Evolutionary conservation across 2,888 invertebrate species (phyloP).

Genomic region (Ophonus ardosiacus): DNA sequence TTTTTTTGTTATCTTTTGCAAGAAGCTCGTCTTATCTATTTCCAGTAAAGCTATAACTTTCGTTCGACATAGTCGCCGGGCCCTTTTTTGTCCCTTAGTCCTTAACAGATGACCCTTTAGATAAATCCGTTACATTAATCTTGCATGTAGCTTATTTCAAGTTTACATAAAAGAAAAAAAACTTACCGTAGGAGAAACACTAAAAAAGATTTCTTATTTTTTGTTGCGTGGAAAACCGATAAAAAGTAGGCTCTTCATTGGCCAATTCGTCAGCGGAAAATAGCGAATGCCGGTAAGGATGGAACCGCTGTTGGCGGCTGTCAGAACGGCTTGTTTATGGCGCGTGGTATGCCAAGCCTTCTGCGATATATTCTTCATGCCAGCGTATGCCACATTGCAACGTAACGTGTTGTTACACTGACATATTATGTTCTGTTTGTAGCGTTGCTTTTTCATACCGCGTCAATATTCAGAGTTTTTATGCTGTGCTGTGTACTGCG

Average conservation of each 20-base stretch:
- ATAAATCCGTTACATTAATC: conserved; percentile 61
- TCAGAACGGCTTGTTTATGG: conserved; percentile 42
- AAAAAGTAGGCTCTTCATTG: conserved; percentile 56
- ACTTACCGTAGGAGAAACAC: conserved; percentile 37
- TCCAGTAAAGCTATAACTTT: conserved; percentile 37
- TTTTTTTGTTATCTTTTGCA: conserved; percentile 26
- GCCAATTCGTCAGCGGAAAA: conserved; percentile 55
- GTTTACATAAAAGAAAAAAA: conserved; percentile 58
- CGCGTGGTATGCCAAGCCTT: conserved; percentile 11
- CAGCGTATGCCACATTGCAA: conserved; percentile 11
- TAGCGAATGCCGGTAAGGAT: conserved; percentile 22
- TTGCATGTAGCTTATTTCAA: conserved; percentile 59
- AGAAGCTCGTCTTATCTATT: conserved; percentile 41
- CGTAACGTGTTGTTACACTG: conserved; percentile 16
- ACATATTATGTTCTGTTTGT: conserved; percentile 35
- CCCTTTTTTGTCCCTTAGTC: conserved; percentile 48
- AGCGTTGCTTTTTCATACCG: background rate
- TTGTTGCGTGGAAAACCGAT: conserved; percentile 50
- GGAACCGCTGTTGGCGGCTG: conserved; percentile 43
- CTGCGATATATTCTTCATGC: conserved; percentile 44
- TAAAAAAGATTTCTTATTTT: conserved; percentile 56
- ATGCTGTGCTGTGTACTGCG: background rate
- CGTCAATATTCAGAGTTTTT: conserved; percentile 40
- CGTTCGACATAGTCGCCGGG: conserved; percentile 48
- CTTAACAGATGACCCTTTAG: conserved; percentile 59